Evolutionary conservation across 2,888 invertebrate genomes (phyloP).

Genomic region (Lasioglossum vierecki): DNA sequence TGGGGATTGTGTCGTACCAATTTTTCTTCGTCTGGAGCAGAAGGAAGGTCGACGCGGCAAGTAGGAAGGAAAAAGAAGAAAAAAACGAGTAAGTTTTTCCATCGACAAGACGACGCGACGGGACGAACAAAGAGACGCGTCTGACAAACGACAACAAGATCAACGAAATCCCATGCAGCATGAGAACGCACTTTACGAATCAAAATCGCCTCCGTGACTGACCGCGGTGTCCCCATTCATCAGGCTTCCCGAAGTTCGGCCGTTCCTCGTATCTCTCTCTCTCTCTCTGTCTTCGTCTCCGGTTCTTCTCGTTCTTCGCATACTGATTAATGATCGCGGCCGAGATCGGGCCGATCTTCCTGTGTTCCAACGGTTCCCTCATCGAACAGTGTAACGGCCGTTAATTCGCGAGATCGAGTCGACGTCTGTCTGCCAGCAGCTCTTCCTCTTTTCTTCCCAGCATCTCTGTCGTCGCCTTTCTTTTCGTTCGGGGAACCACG

Average conservation of each 20-base stretch:
- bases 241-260: conserved; percentile 57
- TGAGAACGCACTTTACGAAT: conserved; percentile 70
- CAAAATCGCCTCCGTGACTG: conserved; percentile 54
- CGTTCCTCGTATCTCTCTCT: not conserved
- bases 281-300: not conserved
- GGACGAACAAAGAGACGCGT: not conserved
- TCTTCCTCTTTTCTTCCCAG: conserved; percentile 2
- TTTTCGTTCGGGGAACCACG: conserved; percentile 30
- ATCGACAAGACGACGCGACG: not conserved
- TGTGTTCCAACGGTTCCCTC: conserved; percentile 34
- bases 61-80: not conserved
- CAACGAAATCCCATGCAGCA: conserved; percentile 58
- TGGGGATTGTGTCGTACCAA: not conserved
- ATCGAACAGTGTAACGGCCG: conserved; percentile 46
- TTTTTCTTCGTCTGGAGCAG: not conserved
- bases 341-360: conserved; percentile 40
- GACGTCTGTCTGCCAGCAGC: conserved; percentile 38
- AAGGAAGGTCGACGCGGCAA: not conserved
- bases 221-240: conserved; percentile 67
- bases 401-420: conserved; percentile 67
- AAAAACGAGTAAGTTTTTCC: not conserved
- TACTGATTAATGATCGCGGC: conserved; percentile 68
- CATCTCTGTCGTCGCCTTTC: conserved; percentile 11
- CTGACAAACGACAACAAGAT: conserved; percentile 66
- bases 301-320: conserved; percentile 28